phyloP scores from a whole-genome alignment of 2,888 invertebrate genomes.

The Tubulanus polymorphus region DNA sequence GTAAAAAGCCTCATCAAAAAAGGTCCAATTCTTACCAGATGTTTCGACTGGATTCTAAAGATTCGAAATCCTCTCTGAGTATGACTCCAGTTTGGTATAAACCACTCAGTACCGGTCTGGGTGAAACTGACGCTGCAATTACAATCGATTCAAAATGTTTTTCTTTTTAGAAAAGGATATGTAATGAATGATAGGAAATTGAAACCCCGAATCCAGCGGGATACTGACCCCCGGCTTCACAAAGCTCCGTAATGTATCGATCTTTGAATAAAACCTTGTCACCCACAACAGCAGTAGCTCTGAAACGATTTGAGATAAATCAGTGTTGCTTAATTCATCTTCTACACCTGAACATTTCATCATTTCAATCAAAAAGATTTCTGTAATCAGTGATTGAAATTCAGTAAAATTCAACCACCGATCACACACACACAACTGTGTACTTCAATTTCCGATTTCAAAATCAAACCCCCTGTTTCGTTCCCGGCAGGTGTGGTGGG shows the following conservation, averaged over 20 bases:
- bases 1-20: neutral
- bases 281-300: slow-evolving; percentile 49
- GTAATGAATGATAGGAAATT: neutral
- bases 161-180: neutral
- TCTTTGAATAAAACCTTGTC: slow-evolving; percentile 51
- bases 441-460: too few species aligned
- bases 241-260: slow-evolving; percentile 47
- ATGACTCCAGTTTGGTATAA: slow-evolving; percentile 44
- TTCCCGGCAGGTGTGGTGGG: too few species aligned
- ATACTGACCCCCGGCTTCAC: slow-evolving; percentile 48
- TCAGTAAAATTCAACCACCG: too few species aligned
- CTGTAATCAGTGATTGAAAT: too few species aligned
- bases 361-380: too few species aligned
- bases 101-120: slow-evolving; percentile 35
- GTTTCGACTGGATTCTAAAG: slow-evolving; percentile 23
- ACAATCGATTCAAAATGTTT: neutral
- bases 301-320: slow-evolving; percentile 16
- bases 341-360: too few species aligned
- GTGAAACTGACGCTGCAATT: slow-evolving; percentile 15
- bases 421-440: too few species aligned
- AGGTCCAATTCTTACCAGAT: slow-evolving; percentile 31
- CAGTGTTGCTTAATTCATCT: neutral
- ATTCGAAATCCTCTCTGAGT: slow-evolving; percentile 52
- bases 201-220: neutral
- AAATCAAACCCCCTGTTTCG: too few species aligned